Conservation (phyloP, 1,140 invertebrate species). For the Paraescarpia echinospica region DNA sequence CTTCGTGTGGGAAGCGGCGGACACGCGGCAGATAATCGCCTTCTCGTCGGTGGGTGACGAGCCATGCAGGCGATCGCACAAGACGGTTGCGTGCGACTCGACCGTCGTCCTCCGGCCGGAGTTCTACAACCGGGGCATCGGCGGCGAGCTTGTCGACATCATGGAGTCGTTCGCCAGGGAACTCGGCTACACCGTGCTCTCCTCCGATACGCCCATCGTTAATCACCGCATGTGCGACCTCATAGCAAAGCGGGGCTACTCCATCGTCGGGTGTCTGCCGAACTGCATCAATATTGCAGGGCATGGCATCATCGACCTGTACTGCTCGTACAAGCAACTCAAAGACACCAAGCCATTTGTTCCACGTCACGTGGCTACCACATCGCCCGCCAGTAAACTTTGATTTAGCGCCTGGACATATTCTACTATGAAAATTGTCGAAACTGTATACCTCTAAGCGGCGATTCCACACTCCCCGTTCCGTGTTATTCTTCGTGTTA, state of each 20-base stretch:
- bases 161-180: neutral
- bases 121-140: neutral
- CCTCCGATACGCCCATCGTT: neutral
- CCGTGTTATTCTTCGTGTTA: neutral
- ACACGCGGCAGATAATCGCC: neutral
- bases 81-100: too few relatives aligned
- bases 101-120: neutral
- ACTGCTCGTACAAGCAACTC: neutral
- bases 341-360: neutral
- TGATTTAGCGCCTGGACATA: neutral
- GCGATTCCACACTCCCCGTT: neutral
- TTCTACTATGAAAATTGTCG: neutral
- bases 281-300: neutral
- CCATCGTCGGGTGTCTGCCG: neutral
- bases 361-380: neutral
- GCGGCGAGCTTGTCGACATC: neutral
- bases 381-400: neutral
- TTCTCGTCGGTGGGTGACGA: neutral
- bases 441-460: neutral
- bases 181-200: neutral
- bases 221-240: neutral
- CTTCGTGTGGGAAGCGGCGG: slow-evolving; percentile 16
- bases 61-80: neutral
- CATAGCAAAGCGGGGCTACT: neutral
- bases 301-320: neutral